Base-by-base conservation (phyloP, 2,888 invertebrate species). In the Drosophila eohydei region DNA sequence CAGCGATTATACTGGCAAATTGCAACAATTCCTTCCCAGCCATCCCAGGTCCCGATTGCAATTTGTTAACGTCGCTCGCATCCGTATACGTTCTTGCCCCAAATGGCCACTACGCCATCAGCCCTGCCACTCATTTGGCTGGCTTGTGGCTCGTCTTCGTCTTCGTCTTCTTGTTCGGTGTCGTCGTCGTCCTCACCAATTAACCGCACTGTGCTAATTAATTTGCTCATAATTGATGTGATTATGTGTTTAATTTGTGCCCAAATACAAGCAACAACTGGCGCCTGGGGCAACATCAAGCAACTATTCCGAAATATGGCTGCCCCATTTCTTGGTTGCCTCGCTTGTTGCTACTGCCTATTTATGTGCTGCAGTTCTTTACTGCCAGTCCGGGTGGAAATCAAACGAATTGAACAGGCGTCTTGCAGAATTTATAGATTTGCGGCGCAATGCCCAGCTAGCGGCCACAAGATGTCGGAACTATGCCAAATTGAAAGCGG, bases 141-240 rank as follows among this genome's bases (percentile, higher is more conserved):
- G 38, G 30, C 51, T 58, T 26, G 57, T 43, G 72, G 74, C 43
- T 44, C 57, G 57, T 44, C 57, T 34, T 44, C 44, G 44, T 26
- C 41, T n/a, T n/a, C 38, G 16, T 16, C 11, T n/a, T 28, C 41
- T 26, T 54, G 6, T 4, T 34, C 21, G 43, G 32, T 8, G n/a
- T 40, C 43, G 32, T 34, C 43, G 26, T 57, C 34, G 44, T 38
- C 46, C n/a, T 16, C 59, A 74, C 90, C 89, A 89, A 87, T 90
- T 87, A 87, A 89, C 87, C 87, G 68, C 87, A 89, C 76, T 77
- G 85, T 89, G 90, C 90, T 89, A 87, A 87, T 87, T 87, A 87
- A 87, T 87, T 87, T 89, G 88, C 78, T 87, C 88, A 89, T 87
- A 87, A 90, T 87, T 87, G 89, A 87, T 89, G 90, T 76, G 81